Evolutionary conservation across 2,113 vertebrate species (phyloP).

Genomic region (Sitta europaea): DNA sequence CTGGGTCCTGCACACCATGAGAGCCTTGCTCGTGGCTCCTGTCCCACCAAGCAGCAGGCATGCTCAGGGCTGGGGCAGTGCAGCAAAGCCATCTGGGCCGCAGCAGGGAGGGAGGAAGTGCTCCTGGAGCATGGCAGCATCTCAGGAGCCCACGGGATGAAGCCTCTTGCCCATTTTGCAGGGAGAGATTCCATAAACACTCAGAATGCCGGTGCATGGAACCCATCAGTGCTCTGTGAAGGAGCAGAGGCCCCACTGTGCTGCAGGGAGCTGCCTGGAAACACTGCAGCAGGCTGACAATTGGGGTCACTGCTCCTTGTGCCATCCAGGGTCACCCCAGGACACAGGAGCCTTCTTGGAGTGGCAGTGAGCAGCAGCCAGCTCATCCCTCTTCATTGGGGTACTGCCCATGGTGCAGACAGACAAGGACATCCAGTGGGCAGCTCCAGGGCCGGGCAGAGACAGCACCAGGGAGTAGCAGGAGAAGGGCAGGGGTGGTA

Average conservation of each 20-base stretch:
- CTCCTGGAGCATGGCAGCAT: fast-evolving
- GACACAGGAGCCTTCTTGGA: neutral
- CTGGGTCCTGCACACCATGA: fast-evolving
- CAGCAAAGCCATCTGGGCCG: neutral
- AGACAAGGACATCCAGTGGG: neutral
- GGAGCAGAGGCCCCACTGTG: fast-evolving
- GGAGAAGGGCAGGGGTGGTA: neutral
- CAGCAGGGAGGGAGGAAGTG: neutral
- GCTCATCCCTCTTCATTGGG: neutral
- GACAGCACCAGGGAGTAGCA: neutral
- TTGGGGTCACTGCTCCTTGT: neutral
- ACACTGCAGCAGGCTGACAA: fast-evolving
- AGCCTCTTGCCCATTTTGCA: neutral
- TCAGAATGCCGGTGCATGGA: fast-evolving
- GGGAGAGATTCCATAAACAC: neutral
- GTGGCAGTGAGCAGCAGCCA: neutral
- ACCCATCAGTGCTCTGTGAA: fast-evolving
- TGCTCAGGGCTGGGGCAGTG: neutral
- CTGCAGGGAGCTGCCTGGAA: neutral
- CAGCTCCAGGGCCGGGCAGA: neutral
- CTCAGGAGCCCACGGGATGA: fast-evolving
- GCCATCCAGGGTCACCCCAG: too few relatives aligned
- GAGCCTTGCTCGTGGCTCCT: neutral
- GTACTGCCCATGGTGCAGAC: fast-evolving
- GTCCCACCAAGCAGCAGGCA: neutral